These are phyloP conservation scores for Silurus glanis DNA, from an alignment of 2,113 vertebrate species.

Conservation along the genomic window DNA sequence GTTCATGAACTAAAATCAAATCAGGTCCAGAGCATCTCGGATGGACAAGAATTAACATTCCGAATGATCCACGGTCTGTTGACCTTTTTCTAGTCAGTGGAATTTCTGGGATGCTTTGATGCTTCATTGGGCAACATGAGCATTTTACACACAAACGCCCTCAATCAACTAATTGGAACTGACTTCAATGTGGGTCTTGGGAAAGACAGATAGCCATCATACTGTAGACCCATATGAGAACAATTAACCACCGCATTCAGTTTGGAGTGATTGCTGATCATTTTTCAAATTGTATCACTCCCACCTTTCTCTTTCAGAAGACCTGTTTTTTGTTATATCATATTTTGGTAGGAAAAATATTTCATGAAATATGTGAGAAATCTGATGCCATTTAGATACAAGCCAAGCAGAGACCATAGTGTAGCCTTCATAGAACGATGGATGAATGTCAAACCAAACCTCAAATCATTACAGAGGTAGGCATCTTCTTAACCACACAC, in stretches of 20 bases:
- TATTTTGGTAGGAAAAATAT: background rate
- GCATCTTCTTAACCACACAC: background rate
- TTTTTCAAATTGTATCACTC: conserved; percentile 12
- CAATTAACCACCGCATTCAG: conserved; percentile 2
- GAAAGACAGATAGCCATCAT: conserved; percentile 2
- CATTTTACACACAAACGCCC: background rate
- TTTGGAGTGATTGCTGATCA: conserved; percentile 1
- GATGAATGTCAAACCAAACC: conserved; percentile 4
- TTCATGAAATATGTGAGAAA: background rate
- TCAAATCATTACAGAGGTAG: background rate
- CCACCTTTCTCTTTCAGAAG: background rate
- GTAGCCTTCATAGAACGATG: background rate
- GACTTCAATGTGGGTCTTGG: background rate
- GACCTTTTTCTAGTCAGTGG: conserved; percentile 28
- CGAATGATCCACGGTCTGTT: conserved; percentile 30
- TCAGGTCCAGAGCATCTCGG: conserved; percentile 30
- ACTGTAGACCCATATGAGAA: background rate
- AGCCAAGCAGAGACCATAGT: background rate
- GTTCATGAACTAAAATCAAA: conserved; percentile 27
- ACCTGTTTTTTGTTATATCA: conserved; percentile 14
- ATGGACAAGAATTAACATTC: conserved; percentile 39
- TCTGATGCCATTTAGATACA: background rate
- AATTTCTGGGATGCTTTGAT: conserved; percentile 30
- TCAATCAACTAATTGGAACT: conserved; percentile 5
- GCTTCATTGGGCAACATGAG: background rate